Percentiles rank a stretch among this genome's conserved stretches.
These are phyloP conservation scores for Cottus gobio DNA, from an alignment of 2,113 vertebrate genomes.

Conservation along the genomic window DNA sequence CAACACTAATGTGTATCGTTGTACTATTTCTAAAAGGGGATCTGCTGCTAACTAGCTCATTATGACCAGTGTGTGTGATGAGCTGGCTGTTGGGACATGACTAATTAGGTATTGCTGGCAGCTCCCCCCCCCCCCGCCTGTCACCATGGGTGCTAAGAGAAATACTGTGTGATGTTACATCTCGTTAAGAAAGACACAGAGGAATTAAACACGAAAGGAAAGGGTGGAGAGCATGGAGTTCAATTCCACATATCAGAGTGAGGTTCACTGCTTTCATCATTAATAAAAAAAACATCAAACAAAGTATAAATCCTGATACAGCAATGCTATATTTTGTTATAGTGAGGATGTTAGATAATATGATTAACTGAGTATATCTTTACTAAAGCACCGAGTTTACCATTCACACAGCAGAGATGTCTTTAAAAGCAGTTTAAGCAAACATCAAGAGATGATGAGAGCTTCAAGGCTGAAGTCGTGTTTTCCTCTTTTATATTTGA, in stretches of 20 bases:
- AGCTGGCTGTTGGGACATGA: conserved; percentile 32
- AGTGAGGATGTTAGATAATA: background rate
- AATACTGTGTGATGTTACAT: conserved; percentile 13
- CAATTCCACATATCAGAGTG: background rate
- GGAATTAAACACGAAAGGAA: conserved; percentile 1
- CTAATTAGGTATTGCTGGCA: conserved; percentile 42
- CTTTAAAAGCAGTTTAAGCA: background rate
- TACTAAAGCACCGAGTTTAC: background rate
- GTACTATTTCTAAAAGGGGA: conserved; percentile 29
- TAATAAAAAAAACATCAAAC: background rate
- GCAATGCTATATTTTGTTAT: background rate
- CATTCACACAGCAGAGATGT: background rate
- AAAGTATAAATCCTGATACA: background rate
- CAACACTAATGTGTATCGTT: conserved; percentile 18
- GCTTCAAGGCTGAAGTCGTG: background rate
- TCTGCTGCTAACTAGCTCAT: conserved; percentile 33
- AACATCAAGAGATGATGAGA: background rate
- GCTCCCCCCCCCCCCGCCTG: conserved; percentile 3
- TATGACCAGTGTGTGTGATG: conserved; percentile 22
- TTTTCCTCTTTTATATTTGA: background rate
- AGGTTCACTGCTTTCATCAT: background rate
- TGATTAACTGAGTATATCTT: background rate
- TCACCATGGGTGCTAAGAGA: too few species aligned
- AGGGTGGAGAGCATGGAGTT: background rate
- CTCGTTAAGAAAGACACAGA: background rate